Percentiles rank a stretch among this genome's conserved stretches.
Evolutionary conservation across 2,797 vertebrate genomes (phyloP).

Genomic region (Poecilia velifera): DNA sequence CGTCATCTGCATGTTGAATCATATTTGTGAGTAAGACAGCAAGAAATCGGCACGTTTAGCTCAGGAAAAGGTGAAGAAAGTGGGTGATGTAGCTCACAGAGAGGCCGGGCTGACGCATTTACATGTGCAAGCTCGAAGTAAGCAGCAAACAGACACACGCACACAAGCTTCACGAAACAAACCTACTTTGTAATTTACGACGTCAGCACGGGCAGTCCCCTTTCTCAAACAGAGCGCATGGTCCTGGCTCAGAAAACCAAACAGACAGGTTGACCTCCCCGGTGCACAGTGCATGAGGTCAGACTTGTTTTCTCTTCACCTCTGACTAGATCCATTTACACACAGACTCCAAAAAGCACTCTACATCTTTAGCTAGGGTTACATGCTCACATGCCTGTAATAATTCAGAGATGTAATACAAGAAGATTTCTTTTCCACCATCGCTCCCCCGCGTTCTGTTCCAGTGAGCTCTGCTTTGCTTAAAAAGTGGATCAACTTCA

Average conservation of each 20-base stretch:
- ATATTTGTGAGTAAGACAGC: conserved; percentile 75
- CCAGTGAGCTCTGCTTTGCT: conserved; percentile 71
- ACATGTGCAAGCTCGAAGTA: conserved; percentile 20
- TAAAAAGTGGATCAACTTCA: conserved; percentile 81
- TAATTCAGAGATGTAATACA: conserved; percentile 80
- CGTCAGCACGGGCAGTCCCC: conserved; percentile 57
- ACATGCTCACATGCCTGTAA: conserved; percentile 78
- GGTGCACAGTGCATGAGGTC: conserved; percentile 72
- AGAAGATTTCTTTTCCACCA: conserved; percentile 55
- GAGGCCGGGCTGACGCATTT: conserved; percentile 25
- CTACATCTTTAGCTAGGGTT: conserved; percentile 71
- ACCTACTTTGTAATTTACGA: conserved; percentile 72
- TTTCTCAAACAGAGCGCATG: conserved; percentile 70
- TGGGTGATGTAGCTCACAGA: conserved; percentile 37
- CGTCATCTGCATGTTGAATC: conserved; percentile 76
- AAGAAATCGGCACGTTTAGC: conserved; percentile 46
- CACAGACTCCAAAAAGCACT: conserved; percentile 73
- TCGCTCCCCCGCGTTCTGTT: conserved; percentile 66
- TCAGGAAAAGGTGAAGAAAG: conserved; percentile 34
- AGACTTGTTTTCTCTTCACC: conserved; percentile 78
- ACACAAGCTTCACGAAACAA: conserved; percentile 29
- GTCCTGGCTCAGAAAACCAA: conserved; percentile 70
- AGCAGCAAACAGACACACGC: conserved; percentile 10
- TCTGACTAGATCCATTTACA: conserved; percentile 79
- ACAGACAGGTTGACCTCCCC: conserved; percentile 74